Conservation (phyloP, 2,888 invertebrate genomes). For the Phalera bucephala region DNA sequence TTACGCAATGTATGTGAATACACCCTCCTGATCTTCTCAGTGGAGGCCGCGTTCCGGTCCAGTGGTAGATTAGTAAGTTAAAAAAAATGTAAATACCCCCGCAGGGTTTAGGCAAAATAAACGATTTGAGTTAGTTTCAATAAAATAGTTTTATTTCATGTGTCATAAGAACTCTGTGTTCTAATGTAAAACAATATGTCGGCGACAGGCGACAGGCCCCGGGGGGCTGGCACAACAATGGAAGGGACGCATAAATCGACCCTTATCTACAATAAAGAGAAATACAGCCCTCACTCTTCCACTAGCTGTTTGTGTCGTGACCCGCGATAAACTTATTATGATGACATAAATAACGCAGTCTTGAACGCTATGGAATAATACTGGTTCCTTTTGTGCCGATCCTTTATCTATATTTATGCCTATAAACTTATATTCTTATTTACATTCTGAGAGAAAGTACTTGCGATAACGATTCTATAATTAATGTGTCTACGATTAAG, state of each 20-base stretch:
- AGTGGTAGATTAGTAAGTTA: no score
- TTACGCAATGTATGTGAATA: no score
- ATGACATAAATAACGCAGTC: constrained; percentile 68
- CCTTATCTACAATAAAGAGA: constrained; percentile 50
- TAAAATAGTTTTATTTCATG: no score
- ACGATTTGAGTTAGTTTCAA: no score
- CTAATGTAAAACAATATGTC: no score
- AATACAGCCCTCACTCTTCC: constrained; percentile 42
- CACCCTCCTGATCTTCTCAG: no score
- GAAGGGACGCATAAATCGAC: constrained; percentile 36
- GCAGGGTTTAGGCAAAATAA: no score
- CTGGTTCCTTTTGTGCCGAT: constrained; percentile 39
- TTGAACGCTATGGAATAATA: constrained; percentile 66
- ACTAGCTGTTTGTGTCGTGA: constrained; percentile 65
- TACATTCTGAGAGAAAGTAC: neutral
- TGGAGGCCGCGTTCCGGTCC: no score
- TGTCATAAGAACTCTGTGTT: no score
- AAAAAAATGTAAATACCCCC: no score
- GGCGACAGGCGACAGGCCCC: constrained; percentile 36
- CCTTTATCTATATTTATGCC: constrained; percentile 21
- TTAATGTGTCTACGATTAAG: no score
- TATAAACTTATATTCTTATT: constrained; percentile 19
- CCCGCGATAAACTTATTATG: constrained; percentile 77
- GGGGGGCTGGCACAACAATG: constrained; percentile 51
- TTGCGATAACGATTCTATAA: no score